phyloP scores from a whole-genome alignment of 2,888 invertebrate genomes.

The Sympetrum striolatum region DNA sequence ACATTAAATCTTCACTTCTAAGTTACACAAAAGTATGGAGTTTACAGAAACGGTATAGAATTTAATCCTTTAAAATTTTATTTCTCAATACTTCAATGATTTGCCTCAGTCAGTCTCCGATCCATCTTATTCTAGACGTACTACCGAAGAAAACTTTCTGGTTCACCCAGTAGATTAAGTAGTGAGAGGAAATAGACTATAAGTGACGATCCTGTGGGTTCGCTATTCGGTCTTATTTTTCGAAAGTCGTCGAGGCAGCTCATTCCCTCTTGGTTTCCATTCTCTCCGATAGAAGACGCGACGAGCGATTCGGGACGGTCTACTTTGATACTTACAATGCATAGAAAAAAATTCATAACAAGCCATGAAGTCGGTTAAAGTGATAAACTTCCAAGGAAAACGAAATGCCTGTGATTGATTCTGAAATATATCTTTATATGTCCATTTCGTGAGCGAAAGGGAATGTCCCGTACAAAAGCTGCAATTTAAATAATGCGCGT shows the following conservation, averaged over 20 bases:
- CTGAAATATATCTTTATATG: too few species aligned
- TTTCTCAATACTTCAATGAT: neutral
- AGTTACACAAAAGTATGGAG: too few species aligned
- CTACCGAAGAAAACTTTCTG: neutral
- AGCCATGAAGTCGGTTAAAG: neutral
- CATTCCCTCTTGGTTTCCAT: neutral
- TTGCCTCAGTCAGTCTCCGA: neutral
- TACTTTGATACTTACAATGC: neutral
- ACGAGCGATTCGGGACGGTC: neutral
- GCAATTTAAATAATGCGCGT: too few species aligned
- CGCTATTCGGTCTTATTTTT: neutral
- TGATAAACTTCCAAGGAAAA: too few species aligned
- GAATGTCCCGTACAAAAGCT: too few species aligned
- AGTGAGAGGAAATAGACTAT: neutral
- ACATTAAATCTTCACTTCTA: too few species aligned
- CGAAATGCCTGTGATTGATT: too few species aligned
- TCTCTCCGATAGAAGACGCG: neutral
- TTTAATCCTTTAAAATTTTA: too few species aligned
- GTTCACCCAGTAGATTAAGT: neutral
- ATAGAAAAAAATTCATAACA: neutral
- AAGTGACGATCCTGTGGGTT: neutral
- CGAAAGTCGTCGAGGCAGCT: neutral
- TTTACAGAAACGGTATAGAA: too few species aligned
- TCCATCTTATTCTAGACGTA: neutral
- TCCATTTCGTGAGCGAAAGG: too few species aligned